Conservation (phyloP, 1,140 invertebrate genomes). For the Procambarus clarkii region DNA sequence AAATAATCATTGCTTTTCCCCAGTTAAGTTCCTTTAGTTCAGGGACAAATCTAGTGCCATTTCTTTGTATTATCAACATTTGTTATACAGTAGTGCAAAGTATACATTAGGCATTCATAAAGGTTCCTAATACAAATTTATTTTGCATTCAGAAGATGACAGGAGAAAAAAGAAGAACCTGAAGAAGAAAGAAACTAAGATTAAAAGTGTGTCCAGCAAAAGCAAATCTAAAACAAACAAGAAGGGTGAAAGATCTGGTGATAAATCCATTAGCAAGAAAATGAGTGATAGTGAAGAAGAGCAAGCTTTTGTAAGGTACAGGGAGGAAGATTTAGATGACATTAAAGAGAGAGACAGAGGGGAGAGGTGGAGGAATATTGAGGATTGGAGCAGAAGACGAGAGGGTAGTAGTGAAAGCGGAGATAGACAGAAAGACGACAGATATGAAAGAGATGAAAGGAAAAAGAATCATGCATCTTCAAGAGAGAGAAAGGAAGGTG, state of each 20-base stretch:
- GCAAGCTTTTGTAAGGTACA: not conserved
- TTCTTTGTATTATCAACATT: too few species aligned
- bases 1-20: too few species aligned
- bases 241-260: conserved; percentile 36
- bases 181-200: conserved; percentile 41
- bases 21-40: too few species aligned
- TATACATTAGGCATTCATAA: too few species aligned
- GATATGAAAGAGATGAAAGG: conserved; percentile 15
- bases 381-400: conserved; percentile 20
- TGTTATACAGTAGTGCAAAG: too few species aligned
- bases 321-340: conserved; percentile 1
- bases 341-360: conserved; percentile 14
- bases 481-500: conserved; percentile 20
- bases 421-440: conserved; percentile 1
- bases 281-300: conserved; percentile 40
- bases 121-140: not conserved
- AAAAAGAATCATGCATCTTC: not conserved
- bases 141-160: conserved; percentile 4
- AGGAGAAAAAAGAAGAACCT: conserved; percentile 32
- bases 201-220: not conserved
- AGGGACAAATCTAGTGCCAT: too few species aligned
- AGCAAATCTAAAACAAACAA: not conserved
- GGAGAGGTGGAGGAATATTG: not conserved
- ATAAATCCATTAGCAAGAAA: conserved; percentile 17
- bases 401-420: conserved; percentile 17